Evolutionary conservation across 2,888 invertebrate species (phyloP).

Genomic region (Scaptomyza caliginosa): DNA sequence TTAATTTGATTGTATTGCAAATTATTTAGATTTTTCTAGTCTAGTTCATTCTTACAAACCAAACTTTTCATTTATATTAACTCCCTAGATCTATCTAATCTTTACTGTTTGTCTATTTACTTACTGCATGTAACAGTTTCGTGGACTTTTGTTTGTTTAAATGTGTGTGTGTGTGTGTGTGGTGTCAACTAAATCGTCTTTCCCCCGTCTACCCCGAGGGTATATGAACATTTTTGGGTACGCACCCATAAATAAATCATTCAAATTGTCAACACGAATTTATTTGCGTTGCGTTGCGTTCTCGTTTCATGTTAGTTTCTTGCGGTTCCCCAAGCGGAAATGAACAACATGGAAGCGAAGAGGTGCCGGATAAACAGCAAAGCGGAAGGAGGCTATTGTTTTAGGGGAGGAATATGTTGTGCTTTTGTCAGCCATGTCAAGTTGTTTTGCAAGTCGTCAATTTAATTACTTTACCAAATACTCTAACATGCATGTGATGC

Average conservation of each 20-base stretch:
- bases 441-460: constrained; percentile 33
- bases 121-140: constrained; percentile 7
- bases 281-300: constrained; percentile 64
- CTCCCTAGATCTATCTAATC: constrained; percentile 2
- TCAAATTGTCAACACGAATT: constrained; percentile 76
- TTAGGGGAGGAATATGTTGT: constrained; percentile 30
- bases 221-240: constrained; percentile 45
- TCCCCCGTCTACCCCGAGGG: neutral
- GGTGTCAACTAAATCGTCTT: constrained; percentile 7
- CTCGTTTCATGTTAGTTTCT: constrained; percentile 51
- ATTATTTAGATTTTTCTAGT: constrained; percentile 4
- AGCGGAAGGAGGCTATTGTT: neutral
- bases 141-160: constrained; percentile 10
- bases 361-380: constrained; percentile 6
- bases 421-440: constrained; percentile 60
- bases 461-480: neutral
- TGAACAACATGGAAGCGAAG: constrained; percentile 37
- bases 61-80: neutral
- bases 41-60: neutral
- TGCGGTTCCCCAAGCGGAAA: constrained; percentile 64
- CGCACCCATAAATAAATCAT: constrained; percentile 75
- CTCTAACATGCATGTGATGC: neutral
- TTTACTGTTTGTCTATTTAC: constrained; percentile 21
- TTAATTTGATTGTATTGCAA: neutral
- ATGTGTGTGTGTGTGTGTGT: neutral